Conservation (phyloP, 2,797 vertebrate genomes). For the Australoheros facetus region DNA sequence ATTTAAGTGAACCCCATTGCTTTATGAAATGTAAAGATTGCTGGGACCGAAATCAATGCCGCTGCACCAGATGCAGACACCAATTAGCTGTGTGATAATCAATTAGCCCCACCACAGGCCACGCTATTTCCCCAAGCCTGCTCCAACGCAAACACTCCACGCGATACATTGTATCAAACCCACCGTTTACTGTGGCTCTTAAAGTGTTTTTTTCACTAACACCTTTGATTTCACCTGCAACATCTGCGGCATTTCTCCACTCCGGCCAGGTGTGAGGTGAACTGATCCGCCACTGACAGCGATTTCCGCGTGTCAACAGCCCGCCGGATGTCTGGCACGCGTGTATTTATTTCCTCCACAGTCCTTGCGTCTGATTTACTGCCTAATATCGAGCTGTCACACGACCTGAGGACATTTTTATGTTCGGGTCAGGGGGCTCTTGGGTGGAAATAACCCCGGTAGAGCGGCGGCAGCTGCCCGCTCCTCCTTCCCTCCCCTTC, state of each 20-base stretch:
- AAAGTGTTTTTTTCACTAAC: accelerated
- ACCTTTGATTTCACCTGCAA: too few species aligned
- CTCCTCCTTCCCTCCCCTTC: constrained; percentile 38
- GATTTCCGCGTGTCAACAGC: constrained; percentile 68
- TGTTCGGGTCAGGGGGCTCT: constrained; percentile 35
- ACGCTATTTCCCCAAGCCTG: background rate
- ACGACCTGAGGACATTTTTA: background rate
- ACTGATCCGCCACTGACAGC: constrained; percentile 22
- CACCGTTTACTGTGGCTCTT: background rate
- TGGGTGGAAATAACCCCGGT: constrained; percentile 23
- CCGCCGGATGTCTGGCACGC: background rate
- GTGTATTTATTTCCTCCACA: background rate
- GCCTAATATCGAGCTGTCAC: background rate
- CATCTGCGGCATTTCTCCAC: constrained; percentile 16
- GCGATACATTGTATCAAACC: background rate
- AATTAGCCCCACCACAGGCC: constrained; percentile 54
- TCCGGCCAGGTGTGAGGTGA: constrained; percentile 51
- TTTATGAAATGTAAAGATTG: background rate
- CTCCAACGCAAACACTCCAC: background rate
- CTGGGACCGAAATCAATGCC: background rate
- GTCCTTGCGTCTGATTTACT: background rate
- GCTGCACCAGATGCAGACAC: constrained; percentile 12
- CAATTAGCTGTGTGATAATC: constrained; percentile 50
- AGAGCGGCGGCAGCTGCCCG: constrained; percentile 43
- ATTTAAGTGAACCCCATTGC: background rate